phyloP scores from a whole-genome alignment of 2,113 vertebrate genomes.

The Gavia stellata region DNA sequence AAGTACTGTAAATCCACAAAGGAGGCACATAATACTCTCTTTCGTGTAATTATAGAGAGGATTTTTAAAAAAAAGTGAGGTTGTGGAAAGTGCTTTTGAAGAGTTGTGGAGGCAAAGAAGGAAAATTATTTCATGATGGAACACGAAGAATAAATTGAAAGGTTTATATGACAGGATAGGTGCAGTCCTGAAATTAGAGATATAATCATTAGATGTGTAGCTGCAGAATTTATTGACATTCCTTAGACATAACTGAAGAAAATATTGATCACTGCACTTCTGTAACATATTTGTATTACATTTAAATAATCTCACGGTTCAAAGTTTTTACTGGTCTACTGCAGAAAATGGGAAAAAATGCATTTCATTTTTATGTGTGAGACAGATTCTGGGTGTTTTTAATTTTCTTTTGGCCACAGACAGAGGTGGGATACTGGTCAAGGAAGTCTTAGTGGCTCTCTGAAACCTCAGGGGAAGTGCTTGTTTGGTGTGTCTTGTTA shows the following conservation, averaged over 20 bases:
- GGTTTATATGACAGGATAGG: neutral
- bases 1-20: neutral
- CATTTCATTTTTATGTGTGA: neutral
- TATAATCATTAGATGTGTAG: neutral
- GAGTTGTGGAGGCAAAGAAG: neutral
- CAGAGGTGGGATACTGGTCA: neutral
- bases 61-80: neutral
- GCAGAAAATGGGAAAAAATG: neutral
- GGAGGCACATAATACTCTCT: neutral
- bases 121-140: neutral
- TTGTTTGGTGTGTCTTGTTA: neutral
- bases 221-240: neutral
- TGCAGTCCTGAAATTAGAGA: neutral
- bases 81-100: neutral
- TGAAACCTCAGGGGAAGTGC: neutral
- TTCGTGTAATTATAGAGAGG: neutral
- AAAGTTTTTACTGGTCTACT: neutral
- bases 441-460: neutral
- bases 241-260: neutral
- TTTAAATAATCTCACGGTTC: neutral
- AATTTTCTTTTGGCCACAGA: neutral
- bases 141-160: neutral
- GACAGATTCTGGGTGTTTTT: neutral
- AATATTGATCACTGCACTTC: neutral
- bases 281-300: neutral